phyloP scores from a whole-genome alignment of 2,797 vertebrate genomes.

The Lemur catta region DNA sequence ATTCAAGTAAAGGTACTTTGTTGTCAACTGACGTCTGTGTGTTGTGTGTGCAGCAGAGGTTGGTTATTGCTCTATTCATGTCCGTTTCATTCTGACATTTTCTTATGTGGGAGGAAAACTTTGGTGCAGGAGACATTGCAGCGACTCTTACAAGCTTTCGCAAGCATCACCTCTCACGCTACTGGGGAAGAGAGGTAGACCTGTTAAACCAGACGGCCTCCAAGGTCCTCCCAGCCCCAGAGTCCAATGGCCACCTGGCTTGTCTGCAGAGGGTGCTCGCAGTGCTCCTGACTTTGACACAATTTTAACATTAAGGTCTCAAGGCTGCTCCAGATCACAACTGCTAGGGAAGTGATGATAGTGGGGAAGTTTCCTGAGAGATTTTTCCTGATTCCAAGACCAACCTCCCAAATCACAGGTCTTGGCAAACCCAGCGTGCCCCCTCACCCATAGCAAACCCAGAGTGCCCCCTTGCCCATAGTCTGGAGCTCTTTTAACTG shows the following conservation, averaged over 20 bases:
- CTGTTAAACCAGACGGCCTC: background rate
- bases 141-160: background rate
- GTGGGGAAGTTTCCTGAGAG: no score
- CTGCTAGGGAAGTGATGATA: background rate
- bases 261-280: background rate
- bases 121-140: background rate
- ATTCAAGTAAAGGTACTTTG: background rate
- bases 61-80: background rate
- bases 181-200: background rate
- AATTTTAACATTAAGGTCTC: background rate
- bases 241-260: background rate
- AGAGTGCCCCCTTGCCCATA: rapidly evolving
- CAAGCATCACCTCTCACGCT: background rate
- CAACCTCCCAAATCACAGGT: background rate
- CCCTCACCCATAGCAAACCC: background rate
- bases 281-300: background rate
- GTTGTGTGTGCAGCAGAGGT: background rate
- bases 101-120: background rate
- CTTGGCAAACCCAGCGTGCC: background rate
- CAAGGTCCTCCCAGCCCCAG: background rate
- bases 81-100: background rate
- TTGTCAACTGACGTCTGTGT: background rate
- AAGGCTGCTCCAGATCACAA: background rate
- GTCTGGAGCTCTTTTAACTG: background rate
- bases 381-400: background rate